A percentile compares a stretch with the other conserved stretches of the same genome.
These are phyloP conservation scores for Dorcus hopei DNA, from an alignment of 2,888 invertebrate genomes.

Conservation along the genomic window DNA sequence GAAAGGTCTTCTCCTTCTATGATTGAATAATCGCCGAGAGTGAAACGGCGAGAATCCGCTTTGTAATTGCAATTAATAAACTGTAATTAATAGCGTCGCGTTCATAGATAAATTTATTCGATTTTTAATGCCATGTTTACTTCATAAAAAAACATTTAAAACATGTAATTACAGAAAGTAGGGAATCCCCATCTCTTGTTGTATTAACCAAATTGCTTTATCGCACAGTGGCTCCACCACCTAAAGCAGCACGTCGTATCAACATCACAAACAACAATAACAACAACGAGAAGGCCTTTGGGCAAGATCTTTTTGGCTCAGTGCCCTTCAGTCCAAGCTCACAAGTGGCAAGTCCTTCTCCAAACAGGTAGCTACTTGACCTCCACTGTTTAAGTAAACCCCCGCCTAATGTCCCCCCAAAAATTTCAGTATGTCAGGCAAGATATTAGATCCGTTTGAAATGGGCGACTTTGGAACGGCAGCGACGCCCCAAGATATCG, in stretches of 20 bases:
- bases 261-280: slow-evolving; percentile 37
- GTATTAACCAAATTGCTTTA: background rate
- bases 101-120: too few species aligned
- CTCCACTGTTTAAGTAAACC: too few species aligned
- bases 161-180: too few species aligned
- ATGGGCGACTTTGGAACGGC: slow-evolving; percentile 69
- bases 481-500: slow-evolving; percentile 58
- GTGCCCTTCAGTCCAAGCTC: slow-evolving; percentile 60
- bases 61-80: too few species aligned
- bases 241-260: slow-evolving; percentile 64
- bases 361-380: slow-evolving; percentile 29
- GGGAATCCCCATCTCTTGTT: too few species aligned
- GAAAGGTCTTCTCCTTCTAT: too few species aligned
- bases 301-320: slow-evolving; percentile 77
- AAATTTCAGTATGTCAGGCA: slow-evolving; percentile 17
- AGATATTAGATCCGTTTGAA: slow-evolving; percentile 74
- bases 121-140: too few species aligned
- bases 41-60: too few species aligned
- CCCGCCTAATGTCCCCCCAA: slow-evolving; percentile 6
- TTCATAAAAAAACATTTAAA: too few species aligned
- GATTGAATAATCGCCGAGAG: too few species aligned
- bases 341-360: slow-evolving; percentile 28
- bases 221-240: slow-evolving; percentile 80
- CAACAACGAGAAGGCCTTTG: slow-evolving; percentile 46
- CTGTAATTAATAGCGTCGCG: too few species aligned